Conservation (phyloP, 1,140 invertebrate species). For the Gyrodactylus salaris region DNA sequence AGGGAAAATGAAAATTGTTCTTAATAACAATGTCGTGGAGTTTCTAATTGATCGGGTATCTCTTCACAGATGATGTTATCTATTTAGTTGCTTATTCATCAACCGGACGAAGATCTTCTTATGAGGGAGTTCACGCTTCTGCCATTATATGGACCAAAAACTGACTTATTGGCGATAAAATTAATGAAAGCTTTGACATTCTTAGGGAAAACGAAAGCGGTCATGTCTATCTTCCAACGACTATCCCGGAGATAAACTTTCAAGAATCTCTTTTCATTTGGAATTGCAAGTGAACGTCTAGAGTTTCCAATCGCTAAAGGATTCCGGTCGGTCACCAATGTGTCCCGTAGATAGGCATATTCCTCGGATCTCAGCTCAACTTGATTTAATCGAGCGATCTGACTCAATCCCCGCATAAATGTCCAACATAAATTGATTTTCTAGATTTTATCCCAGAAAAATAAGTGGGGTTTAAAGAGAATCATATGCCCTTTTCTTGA, state of each 20-base stretch:
- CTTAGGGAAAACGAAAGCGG: conserved; percentile 21
- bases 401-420: background rate
- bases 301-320: background rate
- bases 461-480: too few species aligned
- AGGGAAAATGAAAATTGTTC: background rate
- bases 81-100: conserved; percentile 15
- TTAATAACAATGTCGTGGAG: background rate
- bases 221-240: too few species aligned
- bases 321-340: background rate
- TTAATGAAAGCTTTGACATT: conserved; percentile 22
- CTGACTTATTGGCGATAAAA: conserved; percentile 14
- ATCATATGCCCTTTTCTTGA: too few species aligned
- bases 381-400: background rate
- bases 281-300: too few species aligned
- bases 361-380: background rate
- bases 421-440: too few species aligned
- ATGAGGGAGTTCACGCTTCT: too few species aligned
- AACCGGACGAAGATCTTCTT: too few species aligned
- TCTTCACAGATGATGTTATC: too few species aligned
- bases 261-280: too few species aligned
- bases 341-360: background rate
- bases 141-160: conserved; percentile 15
- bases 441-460: too few species aligned
- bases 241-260: too few species aligned
- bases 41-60: background rate